These are phyloP conservation scores for Mystacornis crossleyi DNA, from an alignment of 2,113 vertebrate species.

Conservation along the genomic window DNA sequence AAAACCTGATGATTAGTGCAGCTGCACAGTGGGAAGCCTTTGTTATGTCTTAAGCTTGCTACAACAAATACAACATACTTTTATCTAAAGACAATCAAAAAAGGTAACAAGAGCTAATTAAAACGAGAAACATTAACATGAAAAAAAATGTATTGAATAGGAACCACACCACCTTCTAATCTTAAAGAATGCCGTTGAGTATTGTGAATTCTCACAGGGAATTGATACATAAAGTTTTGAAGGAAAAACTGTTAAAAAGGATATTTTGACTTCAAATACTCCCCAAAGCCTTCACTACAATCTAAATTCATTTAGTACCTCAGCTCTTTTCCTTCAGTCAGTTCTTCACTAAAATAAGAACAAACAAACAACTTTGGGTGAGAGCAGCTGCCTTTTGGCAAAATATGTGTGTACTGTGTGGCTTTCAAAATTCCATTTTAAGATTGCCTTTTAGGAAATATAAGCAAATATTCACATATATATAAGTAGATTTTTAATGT, in stretches of 20 bases:
- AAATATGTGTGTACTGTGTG: neutral
- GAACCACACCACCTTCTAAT: neutral
- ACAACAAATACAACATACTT: neutral
- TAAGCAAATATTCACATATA: neutral
- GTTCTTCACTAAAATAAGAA: neutral
- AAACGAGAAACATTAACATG: neutral
- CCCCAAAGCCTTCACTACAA: neutral
- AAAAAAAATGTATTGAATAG: neutral
- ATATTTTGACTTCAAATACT: neutral
- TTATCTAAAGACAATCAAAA: neutral
- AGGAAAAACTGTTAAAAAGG: neutral
- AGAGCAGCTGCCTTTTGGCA: neutral
- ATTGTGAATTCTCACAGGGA: neutral
- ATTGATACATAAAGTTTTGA: neutral
- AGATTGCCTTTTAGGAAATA: neutral
- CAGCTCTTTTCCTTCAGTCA: neutral
- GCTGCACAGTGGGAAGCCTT: neutral
- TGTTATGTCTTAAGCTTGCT: neutral
- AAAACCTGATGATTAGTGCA: neutral
- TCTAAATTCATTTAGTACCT: neutral
- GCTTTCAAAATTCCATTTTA: neutral
- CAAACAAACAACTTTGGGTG: neutral
- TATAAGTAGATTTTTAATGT: neutral
- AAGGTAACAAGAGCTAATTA: neutral
- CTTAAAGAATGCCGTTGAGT: neutral